Conservation (phyloP, 2,888 invertebrate species). For the Galerucella calmariensis region DNA sequence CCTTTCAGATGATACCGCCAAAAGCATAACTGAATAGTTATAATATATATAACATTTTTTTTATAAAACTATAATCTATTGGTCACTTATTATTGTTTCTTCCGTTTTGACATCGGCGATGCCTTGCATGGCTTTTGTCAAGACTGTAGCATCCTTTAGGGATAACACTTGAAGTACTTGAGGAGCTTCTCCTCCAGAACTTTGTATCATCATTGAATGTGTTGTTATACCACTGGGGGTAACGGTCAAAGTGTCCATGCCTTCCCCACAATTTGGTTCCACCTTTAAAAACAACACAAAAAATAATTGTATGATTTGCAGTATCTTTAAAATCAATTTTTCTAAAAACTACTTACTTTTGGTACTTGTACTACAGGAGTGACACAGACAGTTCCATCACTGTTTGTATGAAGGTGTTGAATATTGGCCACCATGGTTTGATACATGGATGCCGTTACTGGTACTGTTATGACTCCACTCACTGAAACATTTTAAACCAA, state of each 20-base stretch:
- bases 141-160: slow-evolving; percentile 84
- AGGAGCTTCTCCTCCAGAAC: slow-evolving; percentile 75
- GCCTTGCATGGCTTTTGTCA: slow-evolving; percentile 82
- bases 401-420: slow-evolving; percentile 77
- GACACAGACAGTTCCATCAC: slow-evolving; percentile 85
- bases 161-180: slow-evolving; percentile 87
- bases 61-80: slow-evolving; percentile 53
- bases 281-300: slow-evolving; percentile 67
- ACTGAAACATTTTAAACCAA: slow-evolving; percentile 72
- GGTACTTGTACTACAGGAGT: slow-evolving; percentile 86
- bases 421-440: slow-evolving; percentile 95
- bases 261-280: slow-evolving; percentile 78
- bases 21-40: slow-evolving; percentile 34
- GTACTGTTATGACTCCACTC: slow-evolving; percentile 94
- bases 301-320: neutral
- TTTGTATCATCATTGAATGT: slow-evolving; percentile 86
- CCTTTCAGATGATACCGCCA: slow-evolving; percentile 19
- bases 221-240: slow-evolving; percentile 74
- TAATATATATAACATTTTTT: slow-evolving; percentile 18
- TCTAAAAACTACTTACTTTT: slow-evolving; percentile 55
- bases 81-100: slow-evolving; percentile 70
- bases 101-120: slow-evolving; percentile 79
- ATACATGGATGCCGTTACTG: slow-evolving; percentile 94
- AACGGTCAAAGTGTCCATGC: slow-evolving; percentile 80
- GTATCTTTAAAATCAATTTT: neutral